phyloP scores from a whole-genome alignment of 2,113 vertebrate genomes.

The Zosterops pallidus region DNA sequence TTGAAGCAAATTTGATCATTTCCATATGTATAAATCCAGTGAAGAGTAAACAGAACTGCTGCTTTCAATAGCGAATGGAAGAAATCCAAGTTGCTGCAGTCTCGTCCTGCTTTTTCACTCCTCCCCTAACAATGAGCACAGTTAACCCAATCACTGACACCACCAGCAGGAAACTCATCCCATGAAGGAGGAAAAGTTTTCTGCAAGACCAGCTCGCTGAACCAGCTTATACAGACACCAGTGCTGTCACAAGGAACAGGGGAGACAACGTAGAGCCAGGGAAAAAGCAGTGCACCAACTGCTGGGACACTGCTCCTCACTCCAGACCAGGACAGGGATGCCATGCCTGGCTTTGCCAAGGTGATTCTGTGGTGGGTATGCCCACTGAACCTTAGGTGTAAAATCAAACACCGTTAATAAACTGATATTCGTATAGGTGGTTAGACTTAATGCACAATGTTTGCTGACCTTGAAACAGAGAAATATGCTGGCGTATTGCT shows the following conservation, averaged over 20 bases:
- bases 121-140: neutral
- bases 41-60: neutral
- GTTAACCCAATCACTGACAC: neutral
- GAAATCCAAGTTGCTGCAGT: neutral
- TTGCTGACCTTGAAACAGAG: neutral
- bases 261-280: neutral
- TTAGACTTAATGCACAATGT: neutral
- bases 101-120: neutral
- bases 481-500: neutral
- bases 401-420: neutral
- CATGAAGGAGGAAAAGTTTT: neutral
- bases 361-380: neutral
- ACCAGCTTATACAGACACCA: neutral
- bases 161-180: neutral
- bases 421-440: no score
- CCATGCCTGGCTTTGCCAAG: neutral
- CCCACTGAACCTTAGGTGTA: neutral
- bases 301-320: neutral
- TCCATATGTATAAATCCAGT: neutral
- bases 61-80: neutral
- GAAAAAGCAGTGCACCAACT: neutral
- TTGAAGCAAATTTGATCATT: neutral
- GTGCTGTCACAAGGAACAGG: neutral
- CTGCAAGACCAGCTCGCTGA: neutral
- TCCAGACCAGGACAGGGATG: neutral